Base-by-base conservation (phyloP, 2,797 vertebrate species). In the Apodemus agrarius region DNA sequence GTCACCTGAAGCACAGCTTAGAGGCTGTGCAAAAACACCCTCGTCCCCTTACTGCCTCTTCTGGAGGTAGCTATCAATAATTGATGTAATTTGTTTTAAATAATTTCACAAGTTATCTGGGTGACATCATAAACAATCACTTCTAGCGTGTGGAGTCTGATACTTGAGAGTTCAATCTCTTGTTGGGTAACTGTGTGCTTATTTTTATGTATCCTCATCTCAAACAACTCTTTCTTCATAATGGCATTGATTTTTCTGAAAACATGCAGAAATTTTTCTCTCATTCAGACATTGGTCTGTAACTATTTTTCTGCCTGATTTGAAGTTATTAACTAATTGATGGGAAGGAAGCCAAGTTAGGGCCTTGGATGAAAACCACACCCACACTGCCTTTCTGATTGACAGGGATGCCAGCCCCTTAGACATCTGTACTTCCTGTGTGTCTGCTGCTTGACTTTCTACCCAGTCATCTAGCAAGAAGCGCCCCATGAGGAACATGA, bases 261-360 rank as follows among this genome's bases (percentile, higher is more conserved):
- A 69, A 69, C 7, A 16, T 52, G 76, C 54, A 76, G 54, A 37
- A n/a, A 52, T n/a, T 46, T 63, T 78, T 75, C 3, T 69, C 24
- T 24, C 61, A 52, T 17, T 94, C 37, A 81, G 29, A 11, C n/a
- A 2, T 52, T 57, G 31, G 29, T 65, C 13, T 75, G 29, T 57
- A 29, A 19, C 43, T 40, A 24, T 91, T 92, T 69, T 34, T 17
- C 31, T 67, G 19, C 40, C 12, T 79, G 34, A 92, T 86, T 86
- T 93, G 67, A 34, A 82, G 72, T 92, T 93, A 59, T 43, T 82
- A 86, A 29, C 59, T 90, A 40, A 82, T 82, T 19, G 13, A 93
- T 79, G 37, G 52, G 87, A 95, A 91, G 59, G 92, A 76, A 85
- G 76, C 11, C 87, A 65, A 54, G 1, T 86, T 91, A 72, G 46